A percentile compares a stretch with the other conserved stretches of the same genome.
Conservation (phyloP, 2,113 vertebrate genomes). For the Ceyx melanurus region DNA sequence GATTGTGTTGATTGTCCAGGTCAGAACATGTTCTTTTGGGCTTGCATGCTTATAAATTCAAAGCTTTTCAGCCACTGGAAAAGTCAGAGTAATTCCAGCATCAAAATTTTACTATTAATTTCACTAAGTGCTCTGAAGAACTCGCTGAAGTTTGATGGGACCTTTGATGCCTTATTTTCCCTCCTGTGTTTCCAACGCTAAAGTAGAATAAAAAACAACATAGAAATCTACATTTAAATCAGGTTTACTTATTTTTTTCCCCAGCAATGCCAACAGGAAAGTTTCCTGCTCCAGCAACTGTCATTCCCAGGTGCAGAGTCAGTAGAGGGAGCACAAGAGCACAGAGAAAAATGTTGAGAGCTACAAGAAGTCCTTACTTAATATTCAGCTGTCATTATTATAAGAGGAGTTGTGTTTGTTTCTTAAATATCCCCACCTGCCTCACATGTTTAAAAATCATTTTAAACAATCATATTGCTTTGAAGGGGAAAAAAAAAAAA, state of each 20-base stretch:
- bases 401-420: rapidly evolving
- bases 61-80: not conserved
- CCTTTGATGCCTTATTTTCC: not conserved
- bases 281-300: not conserved
- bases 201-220: not conserved
- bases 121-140: not conserved
- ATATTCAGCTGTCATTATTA: not conserved
- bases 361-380: not conserved
- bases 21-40: not conserved
- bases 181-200: not conserved
- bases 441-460: too few relatives aligned
- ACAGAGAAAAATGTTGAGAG: not conserved
- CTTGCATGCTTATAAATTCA: not conserved
- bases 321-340: constrained; percentile 68
- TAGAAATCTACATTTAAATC: not conserved
- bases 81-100: not conserved
- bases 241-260: not conserved
- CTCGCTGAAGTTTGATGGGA: not conserved
- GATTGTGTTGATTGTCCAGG: not conserved
- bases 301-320: constrained; percentile 7
- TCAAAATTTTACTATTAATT: not conserved
- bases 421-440: not conserved
- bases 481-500: not conserved
- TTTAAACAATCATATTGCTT: rapidly evolving
- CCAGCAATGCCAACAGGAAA: not conserved